Percentiles rank a stretch among this genome's conserved stretches.
These are phyloP conservation scores for Hucho hucho DNA, from an alignment of 2,113 vertebrate species.

Conservation along the genomic window DNA sequence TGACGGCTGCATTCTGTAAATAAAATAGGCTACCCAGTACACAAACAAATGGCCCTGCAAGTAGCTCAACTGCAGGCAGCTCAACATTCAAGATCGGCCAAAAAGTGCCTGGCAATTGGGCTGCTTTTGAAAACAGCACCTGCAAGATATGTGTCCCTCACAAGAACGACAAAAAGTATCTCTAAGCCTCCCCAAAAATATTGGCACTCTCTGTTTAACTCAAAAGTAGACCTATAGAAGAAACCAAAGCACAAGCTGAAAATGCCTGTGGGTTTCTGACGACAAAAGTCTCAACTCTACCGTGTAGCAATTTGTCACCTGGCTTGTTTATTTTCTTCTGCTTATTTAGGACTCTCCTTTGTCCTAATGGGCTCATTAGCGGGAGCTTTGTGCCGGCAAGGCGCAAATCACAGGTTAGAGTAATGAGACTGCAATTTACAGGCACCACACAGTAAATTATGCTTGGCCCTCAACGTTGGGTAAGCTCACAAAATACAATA, in stretches of 20 bases:
- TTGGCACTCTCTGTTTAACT: constrained; percentile 35
- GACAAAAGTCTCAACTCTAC: not conserved
- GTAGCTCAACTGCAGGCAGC: constrained; percentile 37
- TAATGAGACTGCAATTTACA: constrained; percentile 38
- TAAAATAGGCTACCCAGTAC: constrained; percentile 55
- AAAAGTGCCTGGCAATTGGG: constrained; percentile 50
- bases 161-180: constrained; percentile 38
- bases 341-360: constrained; percentile 62
- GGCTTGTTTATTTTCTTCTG: constrained; percentile 64
- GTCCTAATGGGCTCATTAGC: constrained; percentile 68
- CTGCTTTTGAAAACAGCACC: constrained; percentile 71
- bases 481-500: constrained; percentile 48
- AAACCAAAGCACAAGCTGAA: constrained; percentile 15
- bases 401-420: constrained; percentile 52
- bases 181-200: constrained; percentile 47
- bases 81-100: constrained; percentile 59
- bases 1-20: constrained; percentile 23
- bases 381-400: constrained; percentile 45
- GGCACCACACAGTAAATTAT: constrained; percentile 71
- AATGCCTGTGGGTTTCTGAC: not conserved
- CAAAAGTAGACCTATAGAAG: constrained; percentile 17
- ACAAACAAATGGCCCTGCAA: constrained; percentile 58
- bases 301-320: constrained; percentile 57
- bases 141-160: constrained; percentile 54
- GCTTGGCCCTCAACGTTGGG: constrained; percentile 52